Evolutionary conservation across 35 echinoderm and acorn worm species (phyloP).

Genomic region (Ophiothrix spiculata): DNA sequence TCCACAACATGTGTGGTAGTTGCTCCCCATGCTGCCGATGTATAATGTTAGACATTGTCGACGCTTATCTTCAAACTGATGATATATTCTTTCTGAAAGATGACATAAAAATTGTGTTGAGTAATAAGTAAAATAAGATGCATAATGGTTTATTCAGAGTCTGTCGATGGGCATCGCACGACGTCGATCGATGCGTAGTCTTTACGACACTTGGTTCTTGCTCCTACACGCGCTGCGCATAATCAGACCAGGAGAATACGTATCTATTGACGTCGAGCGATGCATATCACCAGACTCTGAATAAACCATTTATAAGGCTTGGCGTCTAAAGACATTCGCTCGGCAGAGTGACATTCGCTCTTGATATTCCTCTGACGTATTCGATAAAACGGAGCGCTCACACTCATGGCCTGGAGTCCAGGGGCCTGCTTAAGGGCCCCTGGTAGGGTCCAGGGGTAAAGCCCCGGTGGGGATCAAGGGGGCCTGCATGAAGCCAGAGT

Average conservation of each 20-base stretch:
- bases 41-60: no score
- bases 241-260: no score
- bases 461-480: not conserved
- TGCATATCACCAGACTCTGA: no score
- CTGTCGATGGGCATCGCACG: not conserved
- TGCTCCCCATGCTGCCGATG: not conserved
- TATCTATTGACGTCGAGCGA: no score
- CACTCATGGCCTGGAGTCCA: not conserved
- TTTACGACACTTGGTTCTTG: not conserved
- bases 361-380: no score
- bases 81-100: not conserved
- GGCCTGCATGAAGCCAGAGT: not conserved
- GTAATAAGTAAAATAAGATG: not conserved
- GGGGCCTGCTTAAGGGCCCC: not conserved
- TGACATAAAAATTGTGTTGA: not conserved
- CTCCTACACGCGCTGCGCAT: no score
- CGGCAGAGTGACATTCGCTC: no score
- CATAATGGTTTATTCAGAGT: not conserved
- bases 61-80: no score
- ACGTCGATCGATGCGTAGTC: not conserved
- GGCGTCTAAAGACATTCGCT: no score
- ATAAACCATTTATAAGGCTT: no score
- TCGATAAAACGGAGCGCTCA: no score
- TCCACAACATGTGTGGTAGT: not conserved
- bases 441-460: not conserved